Evolutionary conservation across 2,113 vertebrate species (phyloP), one percentile per base, ranked within the genome.

Genomic region (Etheostoma spectabile): DNA sequence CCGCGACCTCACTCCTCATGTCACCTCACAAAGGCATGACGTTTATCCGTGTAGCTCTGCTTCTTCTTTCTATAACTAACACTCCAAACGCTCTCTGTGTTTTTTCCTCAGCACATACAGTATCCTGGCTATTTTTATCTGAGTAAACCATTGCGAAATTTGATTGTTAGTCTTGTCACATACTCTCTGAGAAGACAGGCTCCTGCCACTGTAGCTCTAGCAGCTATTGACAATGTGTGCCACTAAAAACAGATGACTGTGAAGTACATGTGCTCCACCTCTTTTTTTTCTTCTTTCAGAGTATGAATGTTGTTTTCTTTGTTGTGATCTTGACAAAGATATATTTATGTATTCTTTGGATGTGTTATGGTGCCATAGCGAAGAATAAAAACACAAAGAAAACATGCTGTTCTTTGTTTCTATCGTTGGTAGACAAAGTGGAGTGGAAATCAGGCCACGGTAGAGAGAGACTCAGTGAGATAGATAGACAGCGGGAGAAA

Each of bases 141-240:
- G 15, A 8, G 63, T 3, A 14, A 77, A 30, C 46, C 59, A 24
- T 21, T 19, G 63, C 24, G 45, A 38, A 80, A 15, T 21, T 16
- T 24, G 66, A 66, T 71, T 78, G 67, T 85, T 68, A 80, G 51
- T 63, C 69, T 72, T 69, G 71, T 85, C 62, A 83, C 67, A 72
- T 59, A 53, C 46, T 64, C n/a, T 49, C n/a, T 19, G 59, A 46
- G 45, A 24, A 64, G 21, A 64, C 13, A 70, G 21, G 78, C 71
- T 71, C 65, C 64, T 60, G 38, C 65, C 22, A 15, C 51, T 4
- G 53, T 8, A 21, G 15, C 21, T 78, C 42, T 18, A 35, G 24
- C 35, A 52, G 74, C 80, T 38, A 18, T 11, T 0, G 14, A 46
- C 76, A 18, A 24, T 3, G 10, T 21, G 42, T 0, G 71, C 72